Evolutionary conservation across 2,888 invertebrate genomes (phyloP).

Genomic region (Therioaphis trifolii): DNA sequence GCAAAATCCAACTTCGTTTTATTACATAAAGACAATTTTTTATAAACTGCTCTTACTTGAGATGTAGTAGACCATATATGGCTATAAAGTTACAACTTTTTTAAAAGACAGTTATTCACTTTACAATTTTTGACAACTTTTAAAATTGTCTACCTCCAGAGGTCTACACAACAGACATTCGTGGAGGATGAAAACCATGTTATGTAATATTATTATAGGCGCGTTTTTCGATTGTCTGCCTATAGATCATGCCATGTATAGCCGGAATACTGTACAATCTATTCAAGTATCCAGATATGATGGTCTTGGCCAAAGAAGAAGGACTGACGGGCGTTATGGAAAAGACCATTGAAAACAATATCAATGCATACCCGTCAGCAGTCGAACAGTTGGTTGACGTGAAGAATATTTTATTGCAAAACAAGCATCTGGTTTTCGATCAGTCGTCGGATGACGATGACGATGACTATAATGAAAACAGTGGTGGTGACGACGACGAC

Average conservation of each 20-base stretch:
- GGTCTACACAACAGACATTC: too few relatives aligned
- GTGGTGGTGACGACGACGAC: background rate
- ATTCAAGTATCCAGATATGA: slow-evolving; percentile 70
- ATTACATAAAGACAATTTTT: too few relatives aligned
- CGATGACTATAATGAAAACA: background rate
- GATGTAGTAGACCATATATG: too few relatives aligned
- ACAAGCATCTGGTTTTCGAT: background rate
- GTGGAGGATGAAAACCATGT: too few relatives aligned
- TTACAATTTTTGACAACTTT: too few relatives aligned
- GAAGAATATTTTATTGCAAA: slow-evolving; percentile 23
- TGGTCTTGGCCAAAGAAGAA: slow-evolving; percentile 70
- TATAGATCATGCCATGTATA: slow-evolving; percentile 71
- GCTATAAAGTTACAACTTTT: too few relatives aligned
- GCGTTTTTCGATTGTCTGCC: slow-evolving; percentile 35
- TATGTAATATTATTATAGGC: too few relatives aligned
- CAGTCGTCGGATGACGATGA: slow-evolving; percentile 21
- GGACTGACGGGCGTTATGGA: slow-evolving; percentile 67
- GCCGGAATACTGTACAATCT: slow-evolving; percentile 72
- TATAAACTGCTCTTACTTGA: too few relatives aligned
- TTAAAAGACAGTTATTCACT: too few relatives aligned
- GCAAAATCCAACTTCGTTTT: too few relatives aligned
- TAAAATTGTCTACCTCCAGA: too few relatives aligned
- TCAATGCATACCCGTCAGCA: slow-evolving; percentile 44
- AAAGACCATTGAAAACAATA: slow-evolving; percentile 36
- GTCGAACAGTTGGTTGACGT: slow-evolving; percentile 38